Evolutionary conservation across 2,113 vertebrate genomes (phyloP).

Genomic region (Xiphorhynchus elegans): DNA sequence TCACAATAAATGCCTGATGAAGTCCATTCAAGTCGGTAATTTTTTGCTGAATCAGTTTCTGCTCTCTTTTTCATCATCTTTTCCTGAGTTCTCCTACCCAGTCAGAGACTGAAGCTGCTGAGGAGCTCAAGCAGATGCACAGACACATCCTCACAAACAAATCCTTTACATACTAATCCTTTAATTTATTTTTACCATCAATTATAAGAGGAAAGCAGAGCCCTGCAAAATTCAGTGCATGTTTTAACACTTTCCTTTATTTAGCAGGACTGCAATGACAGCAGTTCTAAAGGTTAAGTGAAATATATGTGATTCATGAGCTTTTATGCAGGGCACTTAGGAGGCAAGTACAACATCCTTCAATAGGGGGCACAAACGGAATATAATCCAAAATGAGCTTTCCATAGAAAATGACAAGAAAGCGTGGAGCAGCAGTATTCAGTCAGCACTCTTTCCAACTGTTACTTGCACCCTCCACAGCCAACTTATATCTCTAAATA

Average conservation of each 20-base stretch:
- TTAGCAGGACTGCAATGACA: not conserved
- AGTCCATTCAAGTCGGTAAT: not conserved
- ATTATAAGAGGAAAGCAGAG: not conserved
- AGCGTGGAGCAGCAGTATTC: not conserved
- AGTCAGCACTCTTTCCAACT: not conserved
- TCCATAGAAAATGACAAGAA: not conserved
- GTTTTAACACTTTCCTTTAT: not conserved
- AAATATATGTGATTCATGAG: not conserved
- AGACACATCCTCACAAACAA: not conserved
- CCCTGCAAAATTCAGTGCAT: not conserved
- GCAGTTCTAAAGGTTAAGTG: not conserved
- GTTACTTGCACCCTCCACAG: not conserved
- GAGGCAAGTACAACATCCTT: not conserved
- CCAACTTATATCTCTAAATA: not conserved
- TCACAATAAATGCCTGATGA: not conserved
- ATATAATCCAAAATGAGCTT: slow-evolving; percentile 13
- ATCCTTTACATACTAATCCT: not conserved
- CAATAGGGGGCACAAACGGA: slow-evolving; percentile 48
- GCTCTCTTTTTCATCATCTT: not conserved
- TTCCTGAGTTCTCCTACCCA: not conserved
- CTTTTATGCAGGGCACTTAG: not conserved
- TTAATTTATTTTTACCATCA: slow-evolving; percentile 29
- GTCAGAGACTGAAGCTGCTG: not conserved
- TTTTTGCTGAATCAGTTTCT: not conserved
- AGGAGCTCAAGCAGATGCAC: not conserved